Percentiles rank a stretch among this genome's conserved stretches.
Conservation (phyloP, 2,888 invertebrate species). For the Sesia apiformis region DNA sequence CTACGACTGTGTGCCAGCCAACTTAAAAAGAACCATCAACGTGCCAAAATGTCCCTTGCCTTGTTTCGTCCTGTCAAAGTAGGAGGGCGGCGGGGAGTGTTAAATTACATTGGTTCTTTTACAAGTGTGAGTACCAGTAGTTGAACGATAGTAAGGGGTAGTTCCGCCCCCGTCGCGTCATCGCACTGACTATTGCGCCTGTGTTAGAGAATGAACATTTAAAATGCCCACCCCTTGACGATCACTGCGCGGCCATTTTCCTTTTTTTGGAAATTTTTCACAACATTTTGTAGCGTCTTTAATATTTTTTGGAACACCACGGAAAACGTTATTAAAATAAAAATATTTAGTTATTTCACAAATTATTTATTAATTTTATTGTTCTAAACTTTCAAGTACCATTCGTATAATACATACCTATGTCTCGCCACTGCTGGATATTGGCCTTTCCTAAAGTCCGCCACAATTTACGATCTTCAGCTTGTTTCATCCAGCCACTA, state of each 20-base stretch:
- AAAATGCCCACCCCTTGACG: conserved; percentile 68
- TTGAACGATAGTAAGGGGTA: conserved; percentile 54
- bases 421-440: no score
- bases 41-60: conserved; percentile 13
- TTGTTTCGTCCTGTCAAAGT: conserved; percentile 1
- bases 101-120: neutral
- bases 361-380: no score
- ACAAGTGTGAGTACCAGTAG: conserved; percentile 46
- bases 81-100: conserved; percentile 2
- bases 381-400: no score
- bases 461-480: no score
- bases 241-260: conserved; percentile 60
- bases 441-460: no score
- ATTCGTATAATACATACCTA: no score
- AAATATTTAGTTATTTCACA: no score
- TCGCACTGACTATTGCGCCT: conserved; percentile 64
- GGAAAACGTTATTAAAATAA: no score
- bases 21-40: conserved; percentile 28
- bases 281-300: neutral
- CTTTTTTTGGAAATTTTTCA: conserved; percentile 20
- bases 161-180: conserved; percentile 58
- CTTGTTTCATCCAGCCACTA: no score
- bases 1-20: conserved; percentile 22
- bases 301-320: no score
- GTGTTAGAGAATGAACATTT: conserved; percentile 70